Evolutionary conservation across 2,113 vertebrate genomes (phyloP), one percentile per base, ranked within the genome.

Genomic region (Trachemys scripta): DNA sequence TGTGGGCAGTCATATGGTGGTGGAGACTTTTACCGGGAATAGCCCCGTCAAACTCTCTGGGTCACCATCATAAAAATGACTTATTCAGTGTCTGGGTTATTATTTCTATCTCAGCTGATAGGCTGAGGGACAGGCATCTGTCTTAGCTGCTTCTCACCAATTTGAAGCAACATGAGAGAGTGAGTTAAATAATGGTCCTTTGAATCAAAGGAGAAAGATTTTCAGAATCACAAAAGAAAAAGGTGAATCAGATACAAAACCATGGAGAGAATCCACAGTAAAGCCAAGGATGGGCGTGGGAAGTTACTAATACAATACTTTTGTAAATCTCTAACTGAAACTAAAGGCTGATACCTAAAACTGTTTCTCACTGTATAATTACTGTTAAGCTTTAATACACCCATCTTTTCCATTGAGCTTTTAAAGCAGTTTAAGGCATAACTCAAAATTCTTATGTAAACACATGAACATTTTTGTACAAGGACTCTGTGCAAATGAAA

Each of bases 221-320:
- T 69, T 69, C 65, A 69, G 65, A 22, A n/a, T n/a, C 8, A 20
- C 35, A 38, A 69, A 69, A 20, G 65, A 16, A 69, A 69, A 69
- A 72, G 65, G 35, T 1, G 76, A n/a, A 72, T 8, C 19, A 65
- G 16, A 76, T 3, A 49, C 78, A 84, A 69, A 84, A 59, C 62
- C 16, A 35, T 3, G 53, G 80, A 35, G 14, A n/a, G 69, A 51
- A 75, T 24, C 80, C 1, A 0, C 4, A 49, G 31, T 1, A 20
- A 51, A 82, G 78, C n/a, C 80, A n/a, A 2, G 10, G 20, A 80
- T 17, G 9, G 90, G 57, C 83, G 24, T 38, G 50, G 38, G 57
- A 38, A 50, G 35, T 69, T n/a, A 69, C 6, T n/a, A 69, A 69
- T 72, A 62, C 31, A 31, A 31, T 31, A 38, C 19, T 38, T 72